Evolutionary conservation across 2,797 vertebrate species (phyloP), one percentile per base, ranked within the genome.

Genomic region (Eremophila alpestris): DNA sequence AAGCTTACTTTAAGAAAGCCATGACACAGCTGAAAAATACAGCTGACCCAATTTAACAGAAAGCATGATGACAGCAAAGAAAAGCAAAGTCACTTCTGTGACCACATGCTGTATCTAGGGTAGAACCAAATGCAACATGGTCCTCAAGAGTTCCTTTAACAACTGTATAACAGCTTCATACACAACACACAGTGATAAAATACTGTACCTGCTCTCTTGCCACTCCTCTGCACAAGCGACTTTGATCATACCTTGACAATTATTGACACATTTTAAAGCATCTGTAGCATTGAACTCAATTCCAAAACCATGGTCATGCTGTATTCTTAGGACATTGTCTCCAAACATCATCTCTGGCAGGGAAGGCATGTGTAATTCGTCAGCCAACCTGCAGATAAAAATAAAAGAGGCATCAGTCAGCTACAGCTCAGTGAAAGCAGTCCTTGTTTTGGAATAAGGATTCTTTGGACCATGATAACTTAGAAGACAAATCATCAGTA

Each of bases 301-400:
- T 71, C 99, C 99, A 79, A 99, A 99, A 46, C 98, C 98, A 29
- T 97, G 97, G 8, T 95, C 95, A 78, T 99, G 99, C 75, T 99
- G 98, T 97, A 99, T 99, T 78, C 98, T 98, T 81, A 99, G 97
- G n/a, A 99, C 96, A 29, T 99, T 99, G 97, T 99, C 99, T 68
- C 99, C 99, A 95, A 99, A 99, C 98, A 99, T 98, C 99, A 99
- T 99, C 98, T 99, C 99, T 17, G 99, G 99, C 43, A 99, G 98
- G 56, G 98, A 98, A 6, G 99, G 99, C 98, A 99, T 99, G 69
- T 97, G 98, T 96, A 99, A 98, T 90, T 99, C 98, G 67, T 99
- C 98, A 14, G 98, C 99, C 97, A 99, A 95, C 90, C 99, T 99
- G 97, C 10, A 87, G 13, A 77, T 26, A 85, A 93, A 89, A 82